Evolutionary conservation across 2,888 invertebrate species (phyloP).

Genomic region (Eupithecia insigniata): DNA sequence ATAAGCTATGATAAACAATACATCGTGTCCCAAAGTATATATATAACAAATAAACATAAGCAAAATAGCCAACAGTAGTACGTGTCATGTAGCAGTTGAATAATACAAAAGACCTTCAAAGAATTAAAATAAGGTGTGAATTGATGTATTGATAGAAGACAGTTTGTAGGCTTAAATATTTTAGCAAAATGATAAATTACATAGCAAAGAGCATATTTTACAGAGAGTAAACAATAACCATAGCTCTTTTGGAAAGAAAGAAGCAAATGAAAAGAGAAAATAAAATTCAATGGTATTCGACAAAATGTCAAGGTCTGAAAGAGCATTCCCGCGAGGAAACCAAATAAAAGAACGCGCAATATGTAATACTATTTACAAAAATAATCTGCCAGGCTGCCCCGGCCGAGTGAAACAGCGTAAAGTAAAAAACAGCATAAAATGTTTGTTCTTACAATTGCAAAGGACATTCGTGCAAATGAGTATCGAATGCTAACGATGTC

Average conservation of each 20-base stretch:
- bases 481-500: constrained; percentile 49
- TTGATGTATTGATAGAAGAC: neutral
- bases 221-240: neutral
- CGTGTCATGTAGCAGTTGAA: constrained; percentile 20
- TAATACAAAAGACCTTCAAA: constrained; percentile 29
- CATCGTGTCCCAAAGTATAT: constrained; percentile 16
- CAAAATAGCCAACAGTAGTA: constrained; percentile 17
- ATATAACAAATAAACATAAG: constrained; percentile 26
- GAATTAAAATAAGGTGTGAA: neutral
- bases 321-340: neutral
- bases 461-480: constrained; percentile 42
- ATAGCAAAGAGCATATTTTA: neutral
- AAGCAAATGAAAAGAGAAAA: constrained; percentile 12
- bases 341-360: neutral
- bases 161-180: neutral
- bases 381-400: neutral
- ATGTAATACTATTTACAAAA: constrained; percentile 2
- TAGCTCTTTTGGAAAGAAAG: neutral
- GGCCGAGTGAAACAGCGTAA: neutral
- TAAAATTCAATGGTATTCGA: neutral
- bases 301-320: constrained; percentile 18
- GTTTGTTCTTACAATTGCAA: constrained; percentile 28
- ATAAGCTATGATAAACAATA: neutral
- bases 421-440: constrained; percentile 6
- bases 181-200: neutral